Percentiles rank a stretch among this genome's conserved stretches.
phyloP scores from a whole-genome alignment of 92 coral and sea anemone genomes.

The Virgularia gustaviana region DNA sequence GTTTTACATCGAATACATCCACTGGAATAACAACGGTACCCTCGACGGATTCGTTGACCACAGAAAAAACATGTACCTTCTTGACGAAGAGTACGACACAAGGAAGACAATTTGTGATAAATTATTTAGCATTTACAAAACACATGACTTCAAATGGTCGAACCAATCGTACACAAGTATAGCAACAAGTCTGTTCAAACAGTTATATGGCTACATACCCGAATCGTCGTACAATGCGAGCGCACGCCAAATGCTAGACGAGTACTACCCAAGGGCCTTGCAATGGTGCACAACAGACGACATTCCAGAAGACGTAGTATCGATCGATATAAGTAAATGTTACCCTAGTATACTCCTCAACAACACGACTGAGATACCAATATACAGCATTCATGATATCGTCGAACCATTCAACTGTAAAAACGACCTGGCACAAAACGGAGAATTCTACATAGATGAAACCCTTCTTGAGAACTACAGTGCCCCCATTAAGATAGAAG shows the following conservation, averaged over 20 bases:
- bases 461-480: constrained; percentile 15
- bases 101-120: constrained; percentile 41
- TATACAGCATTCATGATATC: constrained; percentile 21
- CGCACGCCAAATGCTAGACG: constrained; percentile 44
- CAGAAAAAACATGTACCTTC: constrained; percentile 32
- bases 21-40: constrained; percentile 30
- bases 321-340: constrained; percentile 34
- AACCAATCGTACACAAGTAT: constrained; percentile 26
- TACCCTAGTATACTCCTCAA: constrained; percentile 34
- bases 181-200: constrained; percentile 10
- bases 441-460: constrained; percentile 49
- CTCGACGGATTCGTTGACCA: constrained; percentile 43
- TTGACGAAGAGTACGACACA: constrained; percentile 37
- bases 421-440: constrained; percentile 12
- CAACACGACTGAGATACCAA: background rate
- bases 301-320: too few relatives aligned
- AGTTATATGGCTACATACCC: constrained; percentile 19
- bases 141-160: constrained; percentile 34
- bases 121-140: constrained; percentile 25
- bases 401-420: constrained; percentile 36
- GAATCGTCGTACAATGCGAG: constrained; percentile 30
- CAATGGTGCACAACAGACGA: constrained; percentile 39
- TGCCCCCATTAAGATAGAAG: constrained; percentile 9
- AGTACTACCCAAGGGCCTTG: constrained; percentile 43
- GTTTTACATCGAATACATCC: constrained; percentile 25